Evolutionary conservation across 2,797 vertebrate species (phyloP).

Genomic region (Xiphophorus birchmanni): DNA sequence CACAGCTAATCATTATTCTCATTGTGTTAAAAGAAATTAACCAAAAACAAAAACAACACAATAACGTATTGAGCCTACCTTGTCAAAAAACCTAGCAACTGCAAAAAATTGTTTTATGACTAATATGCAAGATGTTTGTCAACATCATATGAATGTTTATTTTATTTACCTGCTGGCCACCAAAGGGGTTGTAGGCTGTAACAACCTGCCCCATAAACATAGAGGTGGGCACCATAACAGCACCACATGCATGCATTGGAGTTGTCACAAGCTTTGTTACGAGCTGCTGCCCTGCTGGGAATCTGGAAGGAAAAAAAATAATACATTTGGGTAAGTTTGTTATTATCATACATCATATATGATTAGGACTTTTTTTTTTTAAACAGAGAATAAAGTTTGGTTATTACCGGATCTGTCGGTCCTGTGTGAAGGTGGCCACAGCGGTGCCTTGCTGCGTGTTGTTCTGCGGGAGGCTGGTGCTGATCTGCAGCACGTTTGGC

Average conservation of each 20-base stretch:
- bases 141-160: slow-evolving; percentile 1
- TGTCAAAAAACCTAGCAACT: background rate
- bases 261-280: slow-evolving; percentile 96
- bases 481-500: slow-evolving; percentile 91
- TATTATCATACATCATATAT: background rate
- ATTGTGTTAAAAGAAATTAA: background rate
- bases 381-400: background rate
- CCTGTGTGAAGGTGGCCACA: slow-evolving; percentile 90
- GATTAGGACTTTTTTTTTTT: background rate
- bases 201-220: slow-evolving; percentile 99
- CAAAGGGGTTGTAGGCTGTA: slow-evolving; percentile 89
- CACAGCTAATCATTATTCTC: background rate
- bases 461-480: slow-evolving; percentile 88
- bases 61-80: background rate
- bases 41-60: background rate
- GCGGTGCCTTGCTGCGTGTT: slow-evolving; percentile 86
- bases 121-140: background rate
- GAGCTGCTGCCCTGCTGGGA: slow-evolving; percentile 94
- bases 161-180: slow-evolving; percentile 72
- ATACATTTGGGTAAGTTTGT: background rate
- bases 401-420: slow-evolving; percentile 88
- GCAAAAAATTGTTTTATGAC: background rate
- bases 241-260: slow-evolving; percentile 89
- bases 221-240: slow-evolving; percentile 98
- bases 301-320: slow-evolving; percentile 75